Conservation (phyloP, 64 coral and sea anemone species). For the Astreopora myriophthalma region DNA sequence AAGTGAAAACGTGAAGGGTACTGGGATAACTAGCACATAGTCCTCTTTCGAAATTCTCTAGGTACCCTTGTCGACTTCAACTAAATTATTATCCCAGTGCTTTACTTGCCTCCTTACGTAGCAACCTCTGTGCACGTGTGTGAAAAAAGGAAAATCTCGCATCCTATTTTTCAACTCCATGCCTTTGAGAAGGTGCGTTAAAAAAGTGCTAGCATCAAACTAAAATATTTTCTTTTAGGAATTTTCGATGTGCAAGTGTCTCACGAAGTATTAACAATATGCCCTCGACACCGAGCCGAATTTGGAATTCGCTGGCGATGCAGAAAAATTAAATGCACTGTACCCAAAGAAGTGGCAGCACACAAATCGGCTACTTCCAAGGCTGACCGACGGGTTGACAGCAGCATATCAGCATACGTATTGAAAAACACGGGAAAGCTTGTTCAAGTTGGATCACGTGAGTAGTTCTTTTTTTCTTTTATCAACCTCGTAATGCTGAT, state of each 20-base stretch:
- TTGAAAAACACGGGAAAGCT: conserved; percentile 23
- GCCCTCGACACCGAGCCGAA: conserved; percentile 42
- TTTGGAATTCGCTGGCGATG: conserved; percentile 60
- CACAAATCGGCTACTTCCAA: conserved; percentile 24
- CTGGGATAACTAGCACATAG: neutral
- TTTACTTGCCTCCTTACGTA: conserved; percentile 21
- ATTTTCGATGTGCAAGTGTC: conserved; percentile 3
- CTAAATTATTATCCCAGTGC: conserved; percentile 3
- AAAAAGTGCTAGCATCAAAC: conserved; percentile 22
- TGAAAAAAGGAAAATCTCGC: neutral
- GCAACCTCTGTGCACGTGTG: neutral
- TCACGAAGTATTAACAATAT: conserved; percentile 37
- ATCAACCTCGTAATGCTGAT: neutral
- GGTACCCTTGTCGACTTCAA: conserved; percentile 7
- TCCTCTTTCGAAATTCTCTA: conserved; percentile 5
- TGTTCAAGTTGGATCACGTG: conserved; percentile 37
- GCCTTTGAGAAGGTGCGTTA: neutral
- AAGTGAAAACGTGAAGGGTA: neutral
- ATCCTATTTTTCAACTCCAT: conserved; percentile 7
- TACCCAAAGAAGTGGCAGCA: neutral
- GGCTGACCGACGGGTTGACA: conserved; percentile 23
- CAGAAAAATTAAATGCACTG: conserved; percentile 46
- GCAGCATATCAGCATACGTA: conserved; percentile 15
- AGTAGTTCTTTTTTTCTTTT: neutral
- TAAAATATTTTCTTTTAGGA: conserved; percentile 11